Percentiles rank a stretch among this genome's conserved stretches.
phyloP scores from a whole-genome alignment of 2,113 vertebrate genomes.

The Malurus elegans region DNA sequence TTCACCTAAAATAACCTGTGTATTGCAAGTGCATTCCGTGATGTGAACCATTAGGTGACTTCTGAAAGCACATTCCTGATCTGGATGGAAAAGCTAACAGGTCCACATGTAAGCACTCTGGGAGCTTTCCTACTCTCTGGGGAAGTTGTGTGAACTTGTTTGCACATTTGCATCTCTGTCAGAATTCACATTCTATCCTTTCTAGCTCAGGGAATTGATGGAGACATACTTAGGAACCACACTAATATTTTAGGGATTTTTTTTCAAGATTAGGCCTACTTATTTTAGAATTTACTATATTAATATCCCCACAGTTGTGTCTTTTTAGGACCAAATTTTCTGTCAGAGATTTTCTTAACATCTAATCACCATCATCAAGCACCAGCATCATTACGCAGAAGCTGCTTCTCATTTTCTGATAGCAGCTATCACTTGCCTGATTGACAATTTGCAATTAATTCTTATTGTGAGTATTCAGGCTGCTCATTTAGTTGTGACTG shows the following conservation, averaged over 20 bases:
- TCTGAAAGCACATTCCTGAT: background rate
- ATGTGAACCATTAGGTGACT: background rate
- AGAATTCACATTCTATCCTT: background rate
- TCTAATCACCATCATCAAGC: background rate
- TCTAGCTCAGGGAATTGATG: background rate
- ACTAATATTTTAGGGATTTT: background rate
- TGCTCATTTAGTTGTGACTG: background rate
- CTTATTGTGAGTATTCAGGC: background rate
- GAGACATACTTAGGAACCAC: background rate
- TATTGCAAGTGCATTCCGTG: background rate
- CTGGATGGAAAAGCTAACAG: background rate
- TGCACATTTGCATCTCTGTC: background rate
- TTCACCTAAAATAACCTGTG: background rate
- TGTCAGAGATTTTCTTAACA: background rate
- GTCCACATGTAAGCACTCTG: background rate
- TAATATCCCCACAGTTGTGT: background rate
- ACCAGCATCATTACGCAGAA: background rate
- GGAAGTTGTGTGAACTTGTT: background rate
- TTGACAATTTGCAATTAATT: conserved; percentile 36
- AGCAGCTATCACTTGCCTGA: background rate
- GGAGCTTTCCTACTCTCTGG: background rate
- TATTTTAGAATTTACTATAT: conserved; percentile 10
- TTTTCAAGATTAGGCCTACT: background rate
- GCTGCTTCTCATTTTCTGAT: background rate
- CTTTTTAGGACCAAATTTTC: background rate